These are phyloP conservation scores for Gallinago undulata DNA, from an alignment of 2,113 vertebrate species.

Conservation along the genomic window DNA sequence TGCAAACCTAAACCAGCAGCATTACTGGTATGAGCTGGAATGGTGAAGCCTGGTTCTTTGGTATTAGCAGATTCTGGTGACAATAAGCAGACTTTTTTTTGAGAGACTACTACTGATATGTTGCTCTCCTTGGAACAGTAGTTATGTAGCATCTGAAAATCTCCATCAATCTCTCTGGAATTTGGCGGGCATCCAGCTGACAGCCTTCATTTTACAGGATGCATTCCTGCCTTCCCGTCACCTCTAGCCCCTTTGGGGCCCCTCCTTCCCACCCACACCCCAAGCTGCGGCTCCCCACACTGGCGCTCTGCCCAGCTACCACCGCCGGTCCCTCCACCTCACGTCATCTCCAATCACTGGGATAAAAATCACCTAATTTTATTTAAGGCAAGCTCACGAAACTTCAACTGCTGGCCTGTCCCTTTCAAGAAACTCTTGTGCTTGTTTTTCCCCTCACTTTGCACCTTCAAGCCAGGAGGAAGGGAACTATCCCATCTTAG, in stretches of 20 bases:
- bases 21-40: not conserved
- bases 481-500: fast-evolving
- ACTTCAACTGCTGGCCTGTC: not conserved
- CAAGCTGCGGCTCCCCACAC: fast-evolving
- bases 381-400: not conserved
- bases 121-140: not conserved
- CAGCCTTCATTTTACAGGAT: not conserved
- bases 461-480: not conserved
- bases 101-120: fast-evolving
- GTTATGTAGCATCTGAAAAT: not conserved
- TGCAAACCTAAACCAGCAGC: not conserved
- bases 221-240: not conserved
- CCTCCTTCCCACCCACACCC: not conserved
- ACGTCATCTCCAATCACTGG: fast-evolving
- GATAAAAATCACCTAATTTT: not conserved
- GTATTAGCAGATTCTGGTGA: not conserved
- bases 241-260: not conserved
- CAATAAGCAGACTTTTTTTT: not conserved
- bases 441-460: not conserved
- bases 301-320: not conserved
- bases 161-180: not conserved
- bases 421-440: not conserved
- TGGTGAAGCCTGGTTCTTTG: not conserved
- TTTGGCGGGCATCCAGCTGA: not conserved
- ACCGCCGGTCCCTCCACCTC: not conserved